Conservation (phyloP, 2,113 vertebrate genomes). For the Pipa parva region DNA sequence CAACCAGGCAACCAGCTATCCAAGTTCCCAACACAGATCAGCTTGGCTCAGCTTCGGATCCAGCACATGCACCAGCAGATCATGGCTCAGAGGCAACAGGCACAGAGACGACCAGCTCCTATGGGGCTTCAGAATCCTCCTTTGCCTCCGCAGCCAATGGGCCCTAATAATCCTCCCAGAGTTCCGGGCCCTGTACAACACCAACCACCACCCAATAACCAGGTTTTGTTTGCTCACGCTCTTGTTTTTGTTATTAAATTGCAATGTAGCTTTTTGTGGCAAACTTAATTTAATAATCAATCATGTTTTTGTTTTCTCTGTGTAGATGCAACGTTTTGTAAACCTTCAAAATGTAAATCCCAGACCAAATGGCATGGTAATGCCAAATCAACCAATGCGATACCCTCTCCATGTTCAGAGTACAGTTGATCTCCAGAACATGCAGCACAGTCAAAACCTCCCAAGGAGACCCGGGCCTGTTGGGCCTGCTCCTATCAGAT, state of each 20-base stretch:
- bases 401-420: slow-evolving; percentile 49
- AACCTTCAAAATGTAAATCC: slow-evolving; percentile 69
- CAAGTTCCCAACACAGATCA: slow-evolving; percentile 76
- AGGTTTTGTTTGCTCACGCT: no score
- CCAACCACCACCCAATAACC: slow-evolving; percentile 57
- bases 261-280: no score
- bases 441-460: slow-evolving; percentile 21
- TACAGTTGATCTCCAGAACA: neutral
- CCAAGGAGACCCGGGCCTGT: slow-evolving; percentile 44
- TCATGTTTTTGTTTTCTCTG: neutral
- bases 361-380: slow-evolving; percentile 61
- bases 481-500: slow-evolving; percentile 63
- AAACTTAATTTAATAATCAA: no score
- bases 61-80: slow-evolving; percentile 80
- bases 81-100: slow-evolving; percentile 73
- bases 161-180: slow-evolving; percentile 62
- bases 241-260: no score
- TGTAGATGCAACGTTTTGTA: slow-evolving; percentile 57
- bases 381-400: slow-evolving; percentile 62
- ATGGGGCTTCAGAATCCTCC: slow-evolving; percentile 24
- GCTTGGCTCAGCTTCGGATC: slow-evolving; percentile 72
- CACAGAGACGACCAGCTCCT: slow-evolving; percentile 61
- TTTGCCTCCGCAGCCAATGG: slow-evolving; percentile 39
- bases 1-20: slow-evolving; percentile 69
- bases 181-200: slow-evolving; percentile 65